Conservation (phyloP, 2,888 invertebrate genomes). For the Tachina fera region DNA sequence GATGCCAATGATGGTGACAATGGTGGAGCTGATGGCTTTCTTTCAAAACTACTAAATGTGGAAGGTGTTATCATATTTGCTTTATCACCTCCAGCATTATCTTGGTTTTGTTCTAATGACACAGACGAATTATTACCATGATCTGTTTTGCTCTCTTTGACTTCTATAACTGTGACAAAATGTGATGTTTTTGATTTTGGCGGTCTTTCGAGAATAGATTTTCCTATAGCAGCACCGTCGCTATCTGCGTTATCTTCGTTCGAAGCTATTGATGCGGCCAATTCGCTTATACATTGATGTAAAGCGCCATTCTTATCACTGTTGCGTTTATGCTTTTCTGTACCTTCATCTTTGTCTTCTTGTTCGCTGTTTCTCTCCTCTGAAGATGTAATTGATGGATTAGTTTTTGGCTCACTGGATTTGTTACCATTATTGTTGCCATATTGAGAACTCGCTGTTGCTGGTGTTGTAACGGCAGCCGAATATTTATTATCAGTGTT, state of each 20-base stretch:
- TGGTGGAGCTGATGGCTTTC: conserved; percentile 79
- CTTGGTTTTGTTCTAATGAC: conserved; percentile 71
- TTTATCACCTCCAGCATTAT: conserved; percentile 62
- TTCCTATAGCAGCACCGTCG: conserved; percentile 39
- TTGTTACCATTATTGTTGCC: conserved; percentile 69
- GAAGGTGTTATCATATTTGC: conserved; percentile 72
- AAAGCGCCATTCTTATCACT: conserved; percentile 81
- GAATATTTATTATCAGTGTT: conserved; percentile 79
- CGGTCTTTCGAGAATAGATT: conserved; percentile 45
- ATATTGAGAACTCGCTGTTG: conserved; percentile 62
- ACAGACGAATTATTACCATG: conserved; percentile 63
- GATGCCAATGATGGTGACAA: conserved; percentile 84
- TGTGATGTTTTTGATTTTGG: conserved; percentile 81
- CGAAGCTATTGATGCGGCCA: conserved; percentile 84
- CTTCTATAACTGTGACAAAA: conserved; percentile 95
- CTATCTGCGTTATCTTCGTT: conserved; percentile 72
- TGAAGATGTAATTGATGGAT: conserved; percentile 58
- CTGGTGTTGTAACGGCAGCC: conserved; percentile 64
- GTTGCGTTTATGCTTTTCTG: conserved; percentile 79
- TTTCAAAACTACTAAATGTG: conserved; percentile 80
- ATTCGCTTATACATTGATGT: conserved; percentile 88
- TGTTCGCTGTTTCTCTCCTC: conserved; percentile 77
- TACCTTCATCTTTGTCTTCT: conserved; percentile 81
- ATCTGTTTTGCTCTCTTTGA: conserved; percentile 87
- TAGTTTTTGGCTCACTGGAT: conserved; percentile 71